These are phyloP conservation scores for Marronus borbonicus DNA, from an alignment of 2,888 invertebrate species.

Conservation along the genomic window DNA sequence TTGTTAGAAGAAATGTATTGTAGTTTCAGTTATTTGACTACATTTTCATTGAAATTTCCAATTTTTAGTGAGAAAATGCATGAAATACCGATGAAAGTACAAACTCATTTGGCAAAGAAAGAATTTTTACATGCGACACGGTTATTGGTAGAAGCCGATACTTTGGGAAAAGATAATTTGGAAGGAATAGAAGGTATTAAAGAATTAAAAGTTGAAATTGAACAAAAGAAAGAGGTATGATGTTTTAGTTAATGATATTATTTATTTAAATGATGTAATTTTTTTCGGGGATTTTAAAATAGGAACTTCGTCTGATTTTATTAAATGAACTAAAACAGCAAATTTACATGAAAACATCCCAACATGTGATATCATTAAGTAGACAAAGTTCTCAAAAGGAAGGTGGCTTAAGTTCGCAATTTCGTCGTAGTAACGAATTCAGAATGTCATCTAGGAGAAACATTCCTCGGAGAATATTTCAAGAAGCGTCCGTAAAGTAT, in stretches of 20 bases:
- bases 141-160: constrained; percentile 81
- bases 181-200: constrained; percentile 88
- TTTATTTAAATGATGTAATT: not conserved
- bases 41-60: not conserved
- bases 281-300: constrained; percentile 54
- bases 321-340: constrained; percentile 82
- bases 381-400: constrained; percentile 77
- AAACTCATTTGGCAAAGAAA: constrained; percentile 78
- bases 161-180: constrained; percentile 80
- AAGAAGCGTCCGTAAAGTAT: constrained; percentile 66
- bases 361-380: constrained; percentile 70
- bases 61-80: constrained; percentile 80
- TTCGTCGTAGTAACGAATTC: constrained; percentile 74
- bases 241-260: not conserved
- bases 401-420: constrained; percentile 70
- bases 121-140: constrained; percentile 91
- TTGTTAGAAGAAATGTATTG: constrained; percentile 92
- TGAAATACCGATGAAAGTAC: constrained; percentile 81
- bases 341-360: constrained; percentile 74
- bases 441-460: constrained; percentile 74
- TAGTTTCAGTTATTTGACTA: constrained; percentile 5
- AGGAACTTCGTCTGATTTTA: constrained; percentile 80
- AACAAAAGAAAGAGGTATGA: constrained; percentile 76
- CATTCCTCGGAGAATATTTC: constrained; percentile 73
- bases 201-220: constrained; percentile 84